A percentile compares a stretch with the other conserved stretches of the same genome.
phyloP scores from a whole-genome alignment of 2,888 invertebrate genomes.

The Alloplasta piceator region DNA sequence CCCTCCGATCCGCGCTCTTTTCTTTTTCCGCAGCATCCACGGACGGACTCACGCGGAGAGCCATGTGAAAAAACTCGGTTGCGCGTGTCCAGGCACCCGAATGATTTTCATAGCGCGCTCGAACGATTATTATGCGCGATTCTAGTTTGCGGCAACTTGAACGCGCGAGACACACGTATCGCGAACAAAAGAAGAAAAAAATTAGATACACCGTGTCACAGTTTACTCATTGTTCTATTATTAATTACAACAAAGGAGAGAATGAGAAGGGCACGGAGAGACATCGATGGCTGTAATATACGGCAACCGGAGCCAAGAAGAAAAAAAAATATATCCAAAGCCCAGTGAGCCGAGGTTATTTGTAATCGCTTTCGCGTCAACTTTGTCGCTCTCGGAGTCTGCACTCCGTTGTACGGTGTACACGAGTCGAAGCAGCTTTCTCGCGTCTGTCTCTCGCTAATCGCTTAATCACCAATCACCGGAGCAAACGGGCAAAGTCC shows the following conservation, averaged over 20 bases:
- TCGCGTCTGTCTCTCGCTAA: slow-evolving; percentile 26
- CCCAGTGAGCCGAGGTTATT: slow-evolving; percentile 57
- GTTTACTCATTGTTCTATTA: slow-evolving; percentile 47
- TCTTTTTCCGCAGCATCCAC: background rate
- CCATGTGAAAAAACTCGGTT: no score
- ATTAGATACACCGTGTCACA: slow-evolving; percentile 11
- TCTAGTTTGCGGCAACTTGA: slow-evolving; percentile 31
- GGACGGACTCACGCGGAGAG: slow-evolving; percentile 58
- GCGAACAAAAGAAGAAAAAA: slow-evolving; percentile 19
- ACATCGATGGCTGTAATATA: slow-evolving; percentile 6
- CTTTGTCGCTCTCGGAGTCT: slow-evolving; percentile 5
- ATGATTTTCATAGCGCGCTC: slow-evolving; percentile 44
- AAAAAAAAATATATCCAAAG: slow-evolving; percentile 37
- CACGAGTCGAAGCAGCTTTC: slow-evolving; percentile 12
- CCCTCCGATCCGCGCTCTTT: slow-evolving; percentile 3
- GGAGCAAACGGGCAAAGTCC: slow-evolving; percentile 39
- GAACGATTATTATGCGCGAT: slow-evolving; percentile 36
- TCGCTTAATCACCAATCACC: slow-evolving; percentile 60
- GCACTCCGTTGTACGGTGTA: no score
- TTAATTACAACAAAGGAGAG: slow-evolving; percentile 44
- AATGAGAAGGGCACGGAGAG: background rate
- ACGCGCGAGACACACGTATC: slow-evolving; percentile 7
- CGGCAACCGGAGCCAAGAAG: background rate
- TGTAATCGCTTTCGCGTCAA: slow-evolving; percentile 48
- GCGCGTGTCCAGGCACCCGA: slow-evolving; percentile 13